Percentiles rank a stretch among this genome's conserved stretches.
Evolutionary conservation across 2,113 vertebrate genomes (phyloP).

Genomic region (Rhadina sibilatrix): DNA sequence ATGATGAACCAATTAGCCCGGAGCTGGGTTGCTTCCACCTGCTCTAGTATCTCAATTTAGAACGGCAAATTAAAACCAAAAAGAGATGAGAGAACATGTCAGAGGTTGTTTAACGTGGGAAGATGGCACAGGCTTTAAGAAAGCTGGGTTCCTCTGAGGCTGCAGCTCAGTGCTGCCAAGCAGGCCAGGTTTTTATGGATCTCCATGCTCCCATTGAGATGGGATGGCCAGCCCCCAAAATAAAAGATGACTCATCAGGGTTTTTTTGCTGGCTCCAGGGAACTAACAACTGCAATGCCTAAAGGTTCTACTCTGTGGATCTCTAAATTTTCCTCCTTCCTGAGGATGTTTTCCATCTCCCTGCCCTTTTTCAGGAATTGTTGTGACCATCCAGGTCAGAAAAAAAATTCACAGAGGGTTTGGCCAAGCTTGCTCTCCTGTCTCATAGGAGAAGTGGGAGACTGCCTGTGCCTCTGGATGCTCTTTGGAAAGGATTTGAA

Average conservation of each 20-base stretch:
- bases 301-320: neutral
- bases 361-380: neutral
- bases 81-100: neutral
- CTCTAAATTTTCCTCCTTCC: neutral
- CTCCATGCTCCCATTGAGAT: neutral
- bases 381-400: neutral
- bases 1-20: conserved; percentile 77
- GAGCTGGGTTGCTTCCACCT: conserved; percentile 70
- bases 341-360: neutral
- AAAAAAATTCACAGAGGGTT: neutral
- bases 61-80: conserved; percentile 68
- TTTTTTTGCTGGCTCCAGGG: neutral
- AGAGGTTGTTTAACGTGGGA: neutral
- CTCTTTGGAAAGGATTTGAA: neutral
- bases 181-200: neutral
- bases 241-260: neutral
- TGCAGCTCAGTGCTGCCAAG: neutral
- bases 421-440: neutral
- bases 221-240: neutral
- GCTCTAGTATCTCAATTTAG: conserved; percentile 72
- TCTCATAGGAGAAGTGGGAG: neutral
- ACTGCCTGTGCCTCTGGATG: neutral
- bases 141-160: neutral
- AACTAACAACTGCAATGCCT: neutral
- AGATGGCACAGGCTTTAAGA: neutral